Percentiles rank a stretch among this genome's conserved stretches.
phyloP scores from a whole-genome alignment of 2,888 invertebrate genomes.

The Neocrepidodera transversa region DNA sequence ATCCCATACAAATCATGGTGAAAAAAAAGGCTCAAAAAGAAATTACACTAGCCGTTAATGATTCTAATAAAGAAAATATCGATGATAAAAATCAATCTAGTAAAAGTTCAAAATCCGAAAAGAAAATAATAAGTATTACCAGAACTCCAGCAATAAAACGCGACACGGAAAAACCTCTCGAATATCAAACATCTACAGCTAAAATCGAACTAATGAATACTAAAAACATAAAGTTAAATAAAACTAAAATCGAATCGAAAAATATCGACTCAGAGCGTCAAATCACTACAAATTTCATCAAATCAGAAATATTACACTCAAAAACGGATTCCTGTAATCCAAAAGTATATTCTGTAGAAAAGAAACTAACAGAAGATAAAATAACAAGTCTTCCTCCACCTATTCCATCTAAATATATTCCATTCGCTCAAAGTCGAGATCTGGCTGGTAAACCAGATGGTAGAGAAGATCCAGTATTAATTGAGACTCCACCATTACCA shows the following conservation, averaged over 20 bases:
- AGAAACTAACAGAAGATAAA: conserved; percentile 31
- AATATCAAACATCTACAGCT: conserved; percentile 62
- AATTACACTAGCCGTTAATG: conserved; percentile 42
- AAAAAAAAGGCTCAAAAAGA: conserved; percentile 54
- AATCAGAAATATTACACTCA: conserved; percentile 38
- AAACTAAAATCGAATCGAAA: conserved; percentile 37
- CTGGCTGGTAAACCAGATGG: conserved; percentile 86
- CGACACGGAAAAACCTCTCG: conserved; percentile 72
- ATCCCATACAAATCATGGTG: conserved; percentile 58
- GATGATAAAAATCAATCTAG: conserved; percentile 44
- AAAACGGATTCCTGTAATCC: conserved; percentile 36
- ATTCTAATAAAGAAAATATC: conserved; percentile 57
- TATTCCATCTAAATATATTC: conserved; percentile 37
- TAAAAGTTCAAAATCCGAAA: conserved; percentile 47
- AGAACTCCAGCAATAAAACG: conserved; percentile 71
- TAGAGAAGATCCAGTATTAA: conserved; percentile 81
- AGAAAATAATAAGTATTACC: conserved; percentile 55
- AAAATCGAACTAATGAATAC: conserved; percentile 56
- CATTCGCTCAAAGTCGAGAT: conserved; percentile 68
- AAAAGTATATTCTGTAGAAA: conserved; percentile 35
- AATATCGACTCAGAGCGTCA: conserved; percentile 31
- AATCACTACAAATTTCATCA: conserved; percentile 39
- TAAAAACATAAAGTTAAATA: conserved; percentile 51
- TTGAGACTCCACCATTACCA: conserved; percentile 74
- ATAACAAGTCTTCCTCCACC: conserved; percentile 33